Percentiles rank a stretch among this genome's conserved stretches.
Evolutionary conservation across 1,140 invertebrate species (phyloP).

Genomic region (Hyles euphorbiae): DNA sequence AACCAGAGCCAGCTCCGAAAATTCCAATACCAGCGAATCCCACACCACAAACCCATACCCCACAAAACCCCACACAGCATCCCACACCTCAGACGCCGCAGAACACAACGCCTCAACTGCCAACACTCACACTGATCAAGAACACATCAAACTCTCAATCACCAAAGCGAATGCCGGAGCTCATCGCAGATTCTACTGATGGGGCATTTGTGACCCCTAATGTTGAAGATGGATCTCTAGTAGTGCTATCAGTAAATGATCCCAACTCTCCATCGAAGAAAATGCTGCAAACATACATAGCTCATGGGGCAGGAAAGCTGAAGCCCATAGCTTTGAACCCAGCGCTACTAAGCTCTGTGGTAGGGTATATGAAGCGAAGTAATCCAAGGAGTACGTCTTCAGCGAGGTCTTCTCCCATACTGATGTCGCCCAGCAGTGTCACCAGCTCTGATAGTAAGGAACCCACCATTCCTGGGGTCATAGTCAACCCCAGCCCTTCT

Average conservation of each 20-base stretch:
- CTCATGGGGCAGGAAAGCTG: slow-evolving; percentile 42
- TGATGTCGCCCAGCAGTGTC: slow-evolving; percentile 46
- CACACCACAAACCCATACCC: neutral
- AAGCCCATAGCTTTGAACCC: slow-evolving; percentile 50
- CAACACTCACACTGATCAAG: slow-evolving; percentile 18
- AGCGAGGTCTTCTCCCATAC: slow-evolving; percentile 36
- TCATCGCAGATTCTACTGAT: slow-evolving; percentile 14
- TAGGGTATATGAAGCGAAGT: slow-evolving; percentile 62
- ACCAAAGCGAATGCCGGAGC: slow-evolving; percentile 7
- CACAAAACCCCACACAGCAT: neutral
- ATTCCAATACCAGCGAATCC: too few relatives aligned
- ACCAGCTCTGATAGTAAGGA: slow-evolving; percentile 40
- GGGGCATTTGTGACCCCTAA: slow-evolving; percentile 39
- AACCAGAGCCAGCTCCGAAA: too few relatives aligned
- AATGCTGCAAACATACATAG: slow-evolving; percentile 65
- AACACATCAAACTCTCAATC: slow-evolving; percentile 10
- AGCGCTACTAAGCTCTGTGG: slow-evolving; percentile 49
- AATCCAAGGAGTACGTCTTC: slow-evolving; percentile 37
- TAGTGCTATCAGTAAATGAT: slow-evolving; percentile 58
- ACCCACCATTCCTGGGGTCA: slow-evolving; percentile 34
- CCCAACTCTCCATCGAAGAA: slow-evolving; percentile 58
- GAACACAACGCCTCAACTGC: slow-evolving; percentile 10
- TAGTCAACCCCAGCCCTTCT: slow-evolving; percentile 28
- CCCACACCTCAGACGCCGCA: neutral
- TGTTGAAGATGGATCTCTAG: slow-evolving; percentile 57